A percentile compares a stretch with the other conserved stretches of the same genome.
Evolutionary conservation across 2,888 invertebrate genomes (phyloP).

Genomic region (Agonopterix heracliana): DNA sequence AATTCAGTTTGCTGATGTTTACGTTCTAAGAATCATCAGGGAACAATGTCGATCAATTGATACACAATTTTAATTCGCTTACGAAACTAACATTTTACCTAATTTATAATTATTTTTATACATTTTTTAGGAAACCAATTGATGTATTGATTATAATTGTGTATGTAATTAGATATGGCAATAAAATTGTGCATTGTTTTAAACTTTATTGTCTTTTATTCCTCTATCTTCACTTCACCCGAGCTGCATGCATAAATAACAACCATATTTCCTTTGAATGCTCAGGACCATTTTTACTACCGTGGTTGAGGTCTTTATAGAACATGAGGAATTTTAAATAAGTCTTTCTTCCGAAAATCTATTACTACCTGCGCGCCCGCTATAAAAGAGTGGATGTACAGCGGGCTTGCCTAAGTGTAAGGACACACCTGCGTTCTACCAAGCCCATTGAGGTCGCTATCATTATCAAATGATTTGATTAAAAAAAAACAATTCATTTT

Average conservation of each 20-base stretch:
- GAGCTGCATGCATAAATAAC: too few species aligned
- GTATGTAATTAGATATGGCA: slow-evolving; percentile 69
- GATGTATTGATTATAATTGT: slow-evolving; percentile 65
- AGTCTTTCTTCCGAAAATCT: too few species aligned
- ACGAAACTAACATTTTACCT: slow-evolving; percentile 16
- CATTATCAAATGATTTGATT: neutral
- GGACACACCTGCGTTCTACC: too few species aligned
- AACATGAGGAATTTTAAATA: too few species aligned
- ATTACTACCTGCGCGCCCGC: too few species aligned
- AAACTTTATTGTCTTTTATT: neutral
- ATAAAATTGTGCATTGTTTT: slow-evolving; percentile 51
- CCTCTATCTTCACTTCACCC: neutral
- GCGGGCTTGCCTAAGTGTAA: too few species aligned
- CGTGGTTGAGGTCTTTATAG: too few species aligned
- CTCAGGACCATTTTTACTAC: too few species aligned
- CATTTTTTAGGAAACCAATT: slow-evolving; percentile 24
- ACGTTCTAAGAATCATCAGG: slow-evolving; percentile 61
- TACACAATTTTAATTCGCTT: slow-evolving; percentile 66
- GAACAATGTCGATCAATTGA: slow-evolving; percentile 44
- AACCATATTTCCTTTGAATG: too few species aligned
- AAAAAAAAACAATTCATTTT: neutral
- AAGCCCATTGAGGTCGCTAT: too few species aligned
- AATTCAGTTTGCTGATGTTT: slow-evolving; percentile 39
- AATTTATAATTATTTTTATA: slow-evolving; percentile 5
- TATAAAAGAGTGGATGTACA: too few species aligned